phyloP scores from a whole-genome alignment of 2,113 vertebrate genomes.

The Urocolius indicus region DNA sequence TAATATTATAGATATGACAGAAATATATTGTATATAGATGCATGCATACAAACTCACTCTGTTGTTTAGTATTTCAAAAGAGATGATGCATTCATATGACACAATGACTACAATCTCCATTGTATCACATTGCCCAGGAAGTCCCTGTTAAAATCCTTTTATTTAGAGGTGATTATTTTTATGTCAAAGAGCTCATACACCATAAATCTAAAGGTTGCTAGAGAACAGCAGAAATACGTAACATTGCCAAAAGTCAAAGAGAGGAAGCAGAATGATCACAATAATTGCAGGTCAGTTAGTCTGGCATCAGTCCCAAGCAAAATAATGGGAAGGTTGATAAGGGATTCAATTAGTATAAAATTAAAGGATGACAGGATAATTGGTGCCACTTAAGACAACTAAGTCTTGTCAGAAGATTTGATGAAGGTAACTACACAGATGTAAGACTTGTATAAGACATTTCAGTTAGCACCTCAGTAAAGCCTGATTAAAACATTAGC shows the following conservation, averaged over 20 bases:
- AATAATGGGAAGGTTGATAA: slow-evolving; percentile 30
- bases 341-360: background rate
- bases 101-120: background rate
- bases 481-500: background rate
- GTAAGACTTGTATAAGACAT: background rate
- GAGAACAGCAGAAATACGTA: background rate
- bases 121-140: background rate
- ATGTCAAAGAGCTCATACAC: background rate
- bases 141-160: background rate
- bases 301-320: slow-evolving; percentile 4
- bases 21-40: background rate
- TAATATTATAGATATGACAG: background rate
- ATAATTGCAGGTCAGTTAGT: slow-evolving; percentile 35
- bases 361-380: slow-evolving; percentile 4
- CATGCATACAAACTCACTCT: background rate
- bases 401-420: background rate
- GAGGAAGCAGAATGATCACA: background rate
- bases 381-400: background rate
- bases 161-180: background rate
- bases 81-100: background rate
- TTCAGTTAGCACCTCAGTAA: background rate
- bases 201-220: background rate
- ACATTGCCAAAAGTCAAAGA: background rate
- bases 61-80: background rate
- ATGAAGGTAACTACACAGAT: background rate